Evolutionary conservation across 2,113 vertebrate species (phyloP).

Genomic region (Hippopotamus amphibius): DNA sequence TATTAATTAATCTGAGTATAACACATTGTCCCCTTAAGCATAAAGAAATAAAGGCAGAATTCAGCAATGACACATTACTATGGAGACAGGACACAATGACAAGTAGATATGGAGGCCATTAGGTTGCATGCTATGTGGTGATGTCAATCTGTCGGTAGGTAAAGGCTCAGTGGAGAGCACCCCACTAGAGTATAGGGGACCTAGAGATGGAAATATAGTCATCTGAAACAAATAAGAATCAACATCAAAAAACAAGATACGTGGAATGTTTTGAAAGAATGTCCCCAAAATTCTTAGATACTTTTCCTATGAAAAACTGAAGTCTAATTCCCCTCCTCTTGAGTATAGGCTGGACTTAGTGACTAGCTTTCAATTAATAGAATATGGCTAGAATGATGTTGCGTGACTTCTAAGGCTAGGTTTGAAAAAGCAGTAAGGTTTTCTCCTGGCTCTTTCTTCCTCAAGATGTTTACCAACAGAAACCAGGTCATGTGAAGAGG

Average conservation of each 20-base stretch:
- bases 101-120: background rate
- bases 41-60: background rate
- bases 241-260: background rate
- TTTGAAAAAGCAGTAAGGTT: background rate
- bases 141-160: background rate
- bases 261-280: background rate
- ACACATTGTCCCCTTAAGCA: background rate
- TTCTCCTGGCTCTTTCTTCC: background rate
- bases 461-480: background rate
- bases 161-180: background rate
- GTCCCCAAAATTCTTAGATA: background rate
- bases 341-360: background rate
- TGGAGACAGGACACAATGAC: background rate
- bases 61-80: background rate
- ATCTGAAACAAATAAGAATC: constrained; percentile 44
- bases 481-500: background rate
- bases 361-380: background rate
- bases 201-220: background rate
- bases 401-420: background rate
- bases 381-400: background rate
- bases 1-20: constrained; percentile 13
- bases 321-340: background rate
- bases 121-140: background rate
- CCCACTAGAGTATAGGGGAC: background rate
- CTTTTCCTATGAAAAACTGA: background rate